Conservation (phyloP, 2,113 vertebrate genomes). For the Brachyistius frenatus region DNA sequence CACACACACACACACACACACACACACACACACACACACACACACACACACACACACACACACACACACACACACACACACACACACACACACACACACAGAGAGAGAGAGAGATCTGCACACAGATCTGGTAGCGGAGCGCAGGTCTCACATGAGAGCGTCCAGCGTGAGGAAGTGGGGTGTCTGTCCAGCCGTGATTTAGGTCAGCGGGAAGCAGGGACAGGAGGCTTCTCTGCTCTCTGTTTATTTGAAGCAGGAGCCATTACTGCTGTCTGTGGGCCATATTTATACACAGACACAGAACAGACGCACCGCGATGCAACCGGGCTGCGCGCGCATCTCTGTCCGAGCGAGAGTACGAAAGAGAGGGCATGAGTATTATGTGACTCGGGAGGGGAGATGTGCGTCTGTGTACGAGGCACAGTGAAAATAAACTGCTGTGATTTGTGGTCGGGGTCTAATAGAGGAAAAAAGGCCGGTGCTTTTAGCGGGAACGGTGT, state of each 20-base stretch:
- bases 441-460: constrained; percentile 76
- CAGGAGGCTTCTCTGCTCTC: constrained; percentile 76
- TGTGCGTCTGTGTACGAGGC: constrained; percentile 70
- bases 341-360: constrained; percentile 24
- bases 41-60: constrained; percentile 17
- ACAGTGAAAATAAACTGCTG: constrained; percentile 77
- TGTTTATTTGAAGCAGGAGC: constrained; percentile 87
- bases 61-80: too few relatives aligned
- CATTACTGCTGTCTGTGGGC: constrained; percentile 84
- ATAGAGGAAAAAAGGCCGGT: constrained; percentile 58
- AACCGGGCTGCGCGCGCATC: constrained; percentile 50
- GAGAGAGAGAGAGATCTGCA: not conserved
- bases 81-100: constrained; percentile 19
- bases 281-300: constrained; percentile 84
- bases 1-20: not conserved
- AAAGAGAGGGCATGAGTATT: constrained; percentile 55
- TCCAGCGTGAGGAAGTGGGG: constrained; percentile 78
- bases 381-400: constrained; percentile 60
- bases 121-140: constrained; percentile 55
- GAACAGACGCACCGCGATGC: constrained; percentile 75
- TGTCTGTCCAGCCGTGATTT: constrained; percentile 82
- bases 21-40: too few relatives aligned
- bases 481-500: constrained; percentile 58
- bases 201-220: constrained; percentile 78
- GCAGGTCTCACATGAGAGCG: constrained; percentile 63